These are phyloP conservation scores for Psettodes erumei DNA, from an alignment of 2,113 vertebrate genomes.

Conservation along the genomic window DNA sequence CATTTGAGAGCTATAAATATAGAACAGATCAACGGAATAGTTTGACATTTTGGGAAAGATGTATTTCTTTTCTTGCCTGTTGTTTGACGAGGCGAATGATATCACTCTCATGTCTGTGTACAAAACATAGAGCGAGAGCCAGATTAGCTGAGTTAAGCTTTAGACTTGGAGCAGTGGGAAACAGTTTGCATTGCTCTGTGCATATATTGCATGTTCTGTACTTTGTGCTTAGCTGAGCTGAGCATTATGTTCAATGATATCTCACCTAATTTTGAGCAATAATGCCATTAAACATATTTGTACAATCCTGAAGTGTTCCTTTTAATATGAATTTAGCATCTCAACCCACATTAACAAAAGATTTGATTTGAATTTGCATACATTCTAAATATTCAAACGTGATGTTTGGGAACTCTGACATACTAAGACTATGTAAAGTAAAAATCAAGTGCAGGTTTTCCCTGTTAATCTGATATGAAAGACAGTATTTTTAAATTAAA, in stretches of 20 bases:
- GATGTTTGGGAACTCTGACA: not conserved
- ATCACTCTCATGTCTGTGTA: not conserved
- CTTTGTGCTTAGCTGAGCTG: not conserved
- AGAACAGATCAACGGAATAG: no score
- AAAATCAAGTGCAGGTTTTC: not conserved
- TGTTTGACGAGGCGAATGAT: not conserved
- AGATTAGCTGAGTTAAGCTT: not conserved
- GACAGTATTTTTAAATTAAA: constrained; percentile 1
- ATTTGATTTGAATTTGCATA: not conserved
- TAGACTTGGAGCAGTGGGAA: not conserved
- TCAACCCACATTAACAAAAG: not conserved
- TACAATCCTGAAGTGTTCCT: not conserved
- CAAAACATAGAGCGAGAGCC: not conserved
- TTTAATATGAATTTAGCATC: not conserved
- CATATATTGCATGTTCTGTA: no score
- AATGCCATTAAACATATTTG: not conserved
- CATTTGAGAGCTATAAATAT: no score
- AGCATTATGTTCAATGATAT: not conserved
- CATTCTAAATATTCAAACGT: not conserved
- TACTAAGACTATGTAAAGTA: not conserved
- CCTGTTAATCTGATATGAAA: not conserved
- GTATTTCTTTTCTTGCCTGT: not conserved
- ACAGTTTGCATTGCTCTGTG: not conserved
- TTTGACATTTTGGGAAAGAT: not conserved
- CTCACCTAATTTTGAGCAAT: no score